Conservation (phyloP, 1,140 invertebrate genomes). For the Catajapyx aquilonaris region DNA sequence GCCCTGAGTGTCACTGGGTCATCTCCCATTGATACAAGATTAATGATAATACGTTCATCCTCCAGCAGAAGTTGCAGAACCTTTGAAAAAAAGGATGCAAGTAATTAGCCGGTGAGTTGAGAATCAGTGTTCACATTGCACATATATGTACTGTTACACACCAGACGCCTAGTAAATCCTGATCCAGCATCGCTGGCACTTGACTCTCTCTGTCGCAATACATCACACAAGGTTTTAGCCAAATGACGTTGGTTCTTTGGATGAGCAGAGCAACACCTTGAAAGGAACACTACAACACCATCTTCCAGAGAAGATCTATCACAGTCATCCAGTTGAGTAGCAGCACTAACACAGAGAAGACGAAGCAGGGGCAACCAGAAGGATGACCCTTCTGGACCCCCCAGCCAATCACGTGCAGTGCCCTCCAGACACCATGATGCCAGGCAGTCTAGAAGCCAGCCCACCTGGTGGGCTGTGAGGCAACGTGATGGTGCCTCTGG, state of each 20-base stretch:
- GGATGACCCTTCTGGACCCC: constrained; percentile 43
- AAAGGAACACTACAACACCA: constrained; percentile 48
- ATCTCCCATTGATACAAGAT: no score
- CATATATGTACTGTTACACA: no score
- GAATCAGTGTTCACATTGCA: no score
- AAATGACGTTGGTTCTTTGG: constrained; percentile 60
- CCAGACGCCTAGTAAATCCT: constrained; percentile 64
- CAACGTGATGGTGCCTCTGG: no score
- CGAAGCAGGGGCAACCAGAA: constrained; percentile 66
- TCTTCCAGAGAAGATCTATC: constrained; percentile 43
- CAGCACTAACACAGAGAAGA: constrained; percentile 33
- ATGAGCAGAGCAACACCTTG: constrained; percentile 63
- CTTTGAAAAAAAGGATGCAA: no score
- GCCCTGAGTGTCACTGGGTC: no score
- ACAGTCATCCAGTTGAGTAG: constrained; percentile 20
- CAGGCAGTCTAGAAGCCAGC: no score
- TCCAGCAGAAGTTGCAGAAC: constrained; percentile 66
- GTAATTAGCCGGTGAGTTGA: no score
- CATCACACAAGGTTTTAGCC: constrained; percentile 50
- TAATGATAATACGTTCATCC: no score
- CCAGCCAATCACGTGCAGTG: constrained; percentile 78
- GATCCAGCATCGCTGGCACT: constrained; percentile 57
- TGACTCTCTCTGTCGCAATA: constrained; percentile 45
- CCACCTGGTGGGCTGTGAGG: no score
- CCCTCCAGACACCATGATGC: no score